Evolutionary conservation across 1,140 invertebrate genomes (phyloP).

Genomic region (Psix sp.): DNA sequence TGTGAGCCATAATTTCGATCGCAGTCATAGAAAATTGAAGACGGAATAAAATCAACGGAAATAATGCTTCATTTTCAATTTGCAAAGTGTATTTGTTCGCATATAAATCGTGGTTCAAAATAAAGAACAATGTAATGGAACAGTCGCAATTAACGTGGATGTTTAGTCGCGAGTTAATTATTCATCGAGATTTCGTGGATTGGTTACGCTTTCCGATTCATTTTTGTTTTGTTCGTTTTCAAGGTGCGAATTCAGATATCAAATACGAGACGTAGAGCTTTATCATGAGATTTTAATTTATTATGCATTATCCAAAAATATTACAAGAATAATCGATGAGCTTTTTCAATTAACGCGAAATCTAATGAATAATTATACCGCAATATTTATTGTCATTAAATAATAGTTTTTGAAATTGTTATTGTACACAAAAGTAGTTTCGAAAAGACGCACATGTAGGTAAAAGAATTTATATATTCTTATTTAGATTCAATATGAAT

Average conservation of each 20-base stretch:
- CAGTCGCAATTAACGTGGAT: slow-evolving; percentile 31
- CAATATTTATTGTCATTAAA: no score
- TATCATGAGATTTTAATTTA: slow-evolving; percentile 20
- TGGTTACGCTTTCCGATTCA: slow-evolving; percentile 37
- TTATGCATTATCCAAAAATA: no score
- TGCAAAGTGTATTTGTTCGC: slow-evolving; percentile 28
- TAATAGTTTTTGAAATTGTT: no score
- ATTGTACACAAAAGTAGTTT: no score
- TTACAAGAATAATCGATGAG: no score
- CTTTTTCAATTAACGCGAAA: no score
- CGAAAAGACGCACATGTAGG: no score
- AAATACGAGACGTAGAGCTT: slow-evolving; percentile 15
- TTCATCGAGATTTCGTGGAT: slow-evolving; percentile 39
- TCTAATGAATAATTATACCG: no score
- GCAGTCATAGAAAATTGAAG: slow-evolving; percentile 40
- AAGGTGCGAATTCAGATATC: slow-evolving; percentile 3
- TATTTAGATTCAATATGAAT: no score
- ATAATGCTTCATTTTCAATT: slow-evolving; percentile 50
- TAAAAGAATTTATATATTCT: no score
- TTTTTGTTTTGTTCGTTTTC: slow-evolving; percentile 32
- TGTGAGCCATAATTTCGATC: slow-evolving; percentile 38
- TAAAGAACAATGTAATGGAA: slow-evolving; percentile 36
- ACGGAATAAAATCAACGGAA: slow-evolving; percentile 38
- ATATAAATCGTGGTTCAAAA: slow-evolving; percentile 36
- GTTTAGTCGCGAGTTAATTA: slow-evolving; percentile 42